Evolutionary conservation across 2,888 invertebrate species (phyloP), one percentile per base, ranked within the genome.

Genomic region (Glyphotaelius pellucidus): DNA sequence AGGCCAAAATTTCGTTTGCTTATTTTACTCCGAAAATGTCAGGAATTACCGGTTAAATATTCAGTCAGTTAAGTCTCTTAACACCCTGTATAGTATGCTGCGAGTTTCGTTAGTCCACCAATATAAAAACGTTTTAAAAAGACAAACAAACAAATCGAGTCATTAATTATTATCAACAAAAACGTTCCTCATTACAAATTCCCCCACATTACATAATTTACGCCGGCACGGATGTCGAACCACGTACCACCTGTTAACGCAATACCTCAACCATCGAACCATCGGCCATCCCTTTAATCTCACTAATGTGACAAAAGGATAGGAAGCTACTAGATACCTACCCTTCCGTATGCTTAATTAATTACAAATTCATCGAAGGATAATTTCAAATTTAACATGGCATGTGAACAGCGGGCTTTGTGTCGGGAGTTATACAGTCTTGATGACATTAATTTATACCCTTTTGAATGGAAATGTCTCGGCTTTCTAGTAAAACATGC

Each of bases 311-410:
- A 89, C 88, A 89, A 67, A 80, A 80, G 79, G 14, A 25, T 86
- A 38, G 47, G 80, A 91, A 38, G 81, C 12, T 12, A 42, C 1
- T 42, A 42, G 42, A 79, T 84, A 81, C 80, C 88, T 88, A 38
- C 88, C 88, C 52, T 89, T n/a, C 81, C 35, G 89, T 32, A 89
- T 89, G 25, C 42, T 89, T 89, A 91, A 91, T 91, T 91, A 91
- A 91, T 91, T 89, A 89, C 47, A 84, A 89, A 91, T 91, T 91
- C 38, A 84, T 89, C 89, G 89, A 88, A 30, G 88, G 81, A 89
- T 89, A 91, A 91, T 91, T 91, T 91, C 67, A 83, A 91, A 91
- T 91, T 91, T 91, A 30, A 91, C 91, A 91, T 84, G 91, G 32
- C 42, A 81, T 81, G 90, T 38, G 88, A 80, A 47, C 81, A 90